Evolutionary conservation across 2,797 vertebrate genomes (phyloP).

Genomic region (Amphiprion clarkii): DNA sequence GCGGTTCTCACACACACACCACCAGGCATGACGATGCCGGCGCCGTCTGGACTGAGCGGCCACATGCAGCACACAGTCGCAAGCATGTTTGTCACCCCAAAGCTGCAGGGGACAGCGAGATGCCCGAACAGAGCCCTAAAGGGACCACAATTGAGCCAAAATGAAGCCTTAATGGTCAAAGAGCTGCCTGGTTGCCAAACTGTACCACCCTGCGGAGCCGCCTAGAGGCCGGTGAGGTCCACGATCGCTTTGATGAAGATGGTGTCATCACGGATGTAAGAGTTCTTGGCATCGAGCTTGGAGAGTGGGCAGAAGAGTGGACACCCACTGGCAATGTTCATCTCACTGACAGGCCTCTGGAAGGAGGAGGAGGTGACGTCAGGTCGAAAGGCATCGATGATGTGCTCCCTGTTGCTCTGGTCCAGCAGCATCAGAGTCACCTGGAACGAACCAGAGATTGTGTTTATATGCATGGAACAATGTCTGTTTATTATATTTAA

Average conservation of each 20-base stretch:
- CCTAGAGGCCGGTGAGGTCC: conserved; percentile 95
- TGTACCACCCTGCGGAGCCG: conserved; percentile 1
- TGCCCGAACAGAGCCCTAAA: conserved; percentile 50
- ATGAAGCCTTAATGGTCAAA: conserved; percentile 65
- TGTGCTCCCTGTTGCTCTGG: conserved; percentile 97
- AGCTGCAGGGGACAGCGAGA: conserved; percentile 53
- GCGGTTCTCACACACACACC: conserved; percentile 43
- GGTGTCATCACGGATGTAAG: conserved; percentile 95
- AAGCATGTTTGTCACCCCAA: conserved; percentile 60
- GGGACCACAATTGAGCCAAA: conserved; percentile 58
- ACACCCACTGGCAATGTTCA: conserved; percentile 99
- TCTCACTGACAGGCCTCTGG: conserved; percentile 94
- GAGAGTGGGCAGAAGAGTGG: conserved; percentile 96
- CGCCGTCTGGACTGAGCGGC: conserved; percentile 55
- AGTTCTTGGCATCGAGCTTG: conserved; percentile 94
- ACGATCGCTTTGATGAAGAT: conserved; percentile 99
- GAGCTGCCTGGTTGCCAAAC: conserved; percentile 63
- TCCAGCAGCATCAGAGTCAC: conserved; percentile 98
- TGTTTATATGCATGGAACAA: background rate
- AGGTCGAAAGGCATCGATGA: conserved; percentile 96
- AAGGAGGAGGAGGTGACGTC: conserved; percentile 96
- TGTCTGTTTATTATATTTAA: background rate
- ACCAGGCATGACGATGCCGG: conserved; percentile 41
- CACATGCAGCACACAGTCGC: conserved; percentile 55
- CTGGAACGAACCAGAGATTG: conserved; percentile 69